phyloP scores from a whole-genome alignment of 2,113 vertebrate genomes.

The cattle (Bos taurus) region DNA sequence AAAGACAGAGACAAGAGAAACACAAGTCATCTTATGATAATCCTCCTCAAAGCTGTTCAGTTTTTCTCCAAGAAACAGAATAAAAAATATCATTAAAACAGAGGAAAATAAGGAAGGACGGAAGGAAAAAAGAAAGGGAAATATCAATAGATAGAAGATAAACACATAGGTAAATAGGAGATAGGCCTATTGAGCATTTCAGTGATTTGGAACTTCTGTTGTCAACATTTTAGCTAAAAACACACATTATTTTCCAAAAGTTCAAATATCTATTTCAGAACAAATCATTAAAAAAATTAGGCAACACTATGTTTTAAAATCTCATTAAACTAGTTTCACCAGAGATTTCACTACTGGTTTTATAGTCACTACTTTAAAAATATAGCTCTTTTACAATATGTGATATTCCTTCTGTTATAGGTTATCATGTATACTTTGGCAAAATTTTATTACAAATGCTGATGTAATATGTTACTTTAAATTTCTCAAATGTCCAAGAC shows the following conservation, averaged over 20 bases:
- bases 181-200: not conserved
- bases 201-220: not conserved
- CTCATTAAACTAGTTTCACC: not conserved
- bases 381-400: not conserved
- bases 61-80: not conserved
- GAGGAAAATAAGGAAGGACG: not conserved
- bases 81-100: not conserved
- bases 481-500: constrained; percentile 20
- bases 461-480: not conserved
- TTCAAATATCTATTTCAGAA: not conserved
- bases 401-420: not conserved
- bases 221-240: not conserved
- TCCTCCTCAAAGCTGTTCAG: not conserved
- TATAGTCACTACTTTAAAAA: not conserved
- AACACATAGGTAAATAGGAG: not conserved
- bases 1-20: not conserved
- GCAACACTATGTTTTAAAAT: not conserved
- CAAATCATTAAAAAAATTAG: not conserved
- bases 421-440: not conserved
- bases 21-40: not conserved
- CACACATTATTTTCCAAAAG: not conserved
- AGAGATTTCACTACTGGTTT: not conserved
- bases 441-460: not conserved
- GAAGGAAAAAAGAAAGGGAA: not conserved
- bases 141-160: not conserved